Percentiles rank a stretch among this genome's conserved stretches.
Evolutionary conservation across 2,888 invertebrate genomes (phyloP).

Genomic region (Ichneumon xanthorius): DNA sequence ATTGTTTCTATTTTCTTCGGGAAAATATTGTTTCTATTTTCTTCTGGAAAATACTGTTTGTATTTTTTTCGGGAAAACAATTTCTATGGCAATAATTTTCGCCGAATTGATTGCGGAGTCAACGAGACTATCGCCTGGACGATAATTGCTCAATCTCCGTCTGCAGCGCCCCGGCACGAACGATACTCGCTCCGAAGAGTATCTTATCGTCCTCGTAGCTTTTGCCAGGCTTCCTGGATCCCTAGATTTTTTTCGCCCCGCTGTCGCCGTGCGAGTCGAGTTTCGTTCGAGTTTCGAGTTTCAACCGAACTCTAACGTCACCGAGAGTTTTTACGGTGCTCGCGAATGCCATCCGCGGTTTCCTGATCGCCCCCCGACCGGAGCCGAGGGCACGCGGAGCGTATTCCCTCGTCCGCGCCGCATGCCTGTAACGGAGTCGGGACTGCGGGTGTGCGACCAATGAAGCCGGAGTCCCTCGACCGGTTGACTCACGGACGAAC

Average conservation of each 20-base stretch:
- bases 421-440: conserved; percentile 76
- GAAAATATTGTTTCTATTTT: no score
- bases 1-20: no score
- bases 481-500: conserved; percentile 34
- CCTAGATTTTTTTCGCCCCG: conserved; percentile 37
- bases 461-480: conserved; percentile 31
- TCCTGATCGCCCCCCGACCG: conserved; percentile 63
- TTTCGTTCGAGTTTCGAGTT: conserved; percentile 75
- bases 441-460: conserved; percentile 50
- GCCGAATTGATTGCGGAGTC: no score
- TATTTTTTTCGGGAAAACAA: no score
- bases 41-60: no score
- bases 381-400: conserved; percentile 46
- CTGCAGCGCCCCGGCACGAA: background rate
- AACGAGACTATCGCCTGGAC: no score
- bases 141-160: background rate
- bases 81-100: no score
- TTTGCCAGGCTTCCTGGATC: conserved; percentile 60
- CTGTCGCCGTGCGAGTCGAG: conserved; percentile 43
- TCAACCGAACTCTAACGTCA: conserved; percentile 71
- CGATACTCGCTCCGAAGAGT: background rate
- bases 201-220: conserved; percentile 13
- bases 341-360: conserved; percentile 72
- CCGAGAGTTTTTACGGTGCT: conserved; percentile 71
- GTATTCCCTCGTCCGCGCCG: conserved; percentile 70